Percentiles rank a stretch among this genome's conserved stretches.
phyloP scores from a whole-genome alignment of 2,888 invertebrate genomes.

The Hecatera dysodea region DNA sequence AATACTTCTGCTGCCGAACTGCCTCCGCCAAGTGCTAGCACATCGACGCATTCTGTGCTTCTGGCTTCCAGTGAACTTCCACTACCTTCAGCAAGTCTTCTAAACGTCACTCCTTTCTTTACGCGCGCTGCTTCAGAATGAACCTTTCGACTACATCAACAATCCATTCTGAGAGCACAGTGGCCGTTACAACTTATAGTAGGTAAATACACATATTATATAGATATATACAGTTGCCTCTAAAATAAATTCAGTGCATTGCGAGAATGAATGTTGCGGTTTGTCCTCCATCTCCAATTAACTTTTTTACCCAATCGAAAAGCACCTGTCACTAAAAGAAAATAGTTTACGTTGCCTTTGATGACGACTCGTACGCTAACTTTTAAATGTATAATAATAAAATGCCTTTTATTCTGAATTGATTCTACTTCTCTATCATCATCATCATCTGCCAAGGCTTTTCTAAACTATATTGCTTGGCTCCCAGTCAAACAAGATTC shows the following conservation, averaged over 20 bases:
- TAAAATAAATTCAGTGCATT: no score
- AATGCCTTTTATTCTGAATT: no score
- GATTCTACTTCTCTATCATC: no score
- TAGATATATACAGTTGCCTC: neutral
- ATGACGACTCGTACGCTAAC: neutral
- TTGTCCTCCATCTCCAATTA: no score
- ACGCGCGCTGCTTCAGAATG: neutral
- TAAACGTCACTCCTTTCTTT: neutral
- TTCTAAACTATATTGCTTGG: no score
- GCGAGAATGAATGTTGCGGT: no score
- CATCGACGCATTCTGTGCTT: neutral
- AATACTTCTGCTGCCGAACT: neutral
- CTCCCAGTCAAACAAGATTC: no score
- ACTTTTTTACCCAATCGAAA: no score
- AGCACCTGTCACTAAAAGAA: no score
- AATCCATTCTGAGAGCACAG: no score
- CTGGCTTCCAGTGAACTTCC: neutral
- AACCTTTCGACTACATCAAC: neutral
- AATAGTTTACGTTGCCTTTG: neutral
- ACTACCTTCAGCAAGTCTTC: neutral
- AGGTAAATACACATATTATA: neutral
- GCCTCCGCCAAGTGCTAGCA: neutral
- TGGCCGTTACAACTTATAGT: no score
- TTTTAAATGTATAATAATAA: neutral
- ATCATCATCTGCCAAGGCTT: no score